phyloP scores from a whole-genome alignment of 2,113 vertebrate genomes.

The Catagonus wagneri region DNA sequence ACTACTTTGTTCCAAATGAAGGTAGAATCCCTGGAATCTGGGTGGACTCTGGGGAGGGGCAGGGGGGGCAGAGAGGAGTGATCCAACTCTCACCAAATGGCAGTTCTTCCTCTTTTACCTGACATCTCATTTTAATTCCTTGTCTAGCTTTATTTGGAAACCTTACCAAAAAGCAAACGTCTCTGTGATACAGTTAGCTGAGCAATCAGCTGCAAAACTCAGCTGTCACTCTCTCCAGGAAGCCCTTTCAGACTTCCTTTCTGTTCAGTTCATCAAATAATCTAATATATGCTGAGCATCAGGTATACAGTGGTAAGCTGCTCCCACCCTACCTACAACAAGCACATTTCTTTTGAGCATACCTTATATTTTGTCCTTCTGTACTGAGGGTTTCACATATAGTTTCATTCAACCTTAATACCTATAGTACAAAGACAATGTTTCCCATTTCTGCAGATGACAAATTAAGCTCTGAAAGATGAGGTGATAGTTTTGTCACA shows the following conservation, averaged over 20 bases:
- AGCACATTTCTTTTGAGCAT: not conserved
- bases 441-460: constrained; percentile 55
- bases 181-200: not conserved
- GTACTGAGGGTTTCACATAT: not conserved
- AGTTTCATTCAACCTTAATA: not conserved
- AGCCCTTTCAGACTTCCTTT: not conserved
- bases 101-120: not conserved
- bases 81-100: constrained; percentile 3
- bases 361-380: not conserved
- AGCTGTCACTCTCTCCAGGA: not conserved
- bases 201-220: not conserved
- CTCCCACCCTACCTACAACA: not conserved
- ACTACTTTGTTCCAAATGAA: not conserved
- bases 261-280: not conserved
- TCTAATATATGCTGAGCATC: not conserved
- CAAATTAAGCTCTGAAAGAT: not conserved
- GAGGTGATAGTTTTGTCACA: not conserved
- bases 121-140: constrained; percentile 25
- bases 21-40: not conserved
- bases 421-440: not conserved
- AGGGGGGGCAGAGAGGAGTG: not conserved
- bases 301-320: not conserved
- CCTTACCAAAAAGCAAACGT: constrained; percentile 28
- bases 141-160: constrained; percentile 46
- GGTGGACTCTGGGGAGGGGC: not conserved